A percentile compares a stretch with the other conserved stretches of the same genome.
phyloP scores from a whole-genome alignment of 2,797 vertebrate genomes.

The Rhincodon typus region DNA sequence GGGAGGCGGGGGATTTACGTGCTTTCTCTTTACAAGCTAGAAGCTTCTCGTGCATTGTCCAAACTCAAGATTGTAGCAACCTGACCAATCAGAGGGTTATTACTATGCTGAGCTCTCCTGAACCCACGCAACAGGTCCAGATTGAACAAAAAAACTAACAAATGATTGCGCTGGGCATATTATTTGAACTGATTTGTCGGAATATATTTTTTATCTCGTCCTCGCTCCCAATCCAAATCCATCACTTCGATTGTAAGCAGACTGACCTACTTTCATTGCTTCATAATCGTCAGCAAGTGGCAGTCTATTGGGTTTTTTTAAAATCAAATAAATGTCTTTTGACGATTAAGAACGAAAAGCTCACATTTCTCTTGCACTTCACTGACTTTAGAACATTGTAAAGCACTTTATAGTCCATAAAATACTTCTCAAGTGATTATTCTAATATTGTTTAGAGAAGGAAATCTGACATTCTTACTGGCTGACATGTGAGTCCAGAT shows the following conservation, averaged over 20 bases:
- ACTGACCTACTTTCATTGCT: not conserved
- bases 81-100: no score
- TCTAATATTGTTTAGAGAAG: no score
- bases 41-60: no score
- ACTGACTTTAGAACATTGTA: not conserved
- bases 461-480: no score
- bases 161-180: not conserved
- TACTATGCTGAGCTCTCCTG: no score
- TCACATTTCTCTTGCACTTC: not conserved
- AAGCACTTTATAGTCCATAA: not conserved
- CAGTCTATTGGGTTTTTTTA: not conserved
- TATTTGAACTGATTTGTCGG: not conserved
- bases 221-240: not conserved
- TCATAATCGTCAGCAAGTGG: not conserved
- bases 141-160: no score
- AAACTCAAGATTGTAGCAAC: no score
- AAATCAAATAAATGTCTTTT: not conserved
- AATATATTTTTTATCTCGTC: not conserved
- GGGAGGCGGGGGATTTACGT: no score
- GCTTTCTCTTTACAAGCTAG: no score
- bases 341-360: not conserved
- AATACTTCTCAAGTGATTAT: not conserved
- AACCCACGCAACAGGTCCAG: no score
- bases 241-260: not conserved
- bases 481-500: no score